These are phyloP conservation scores for Lampris incognitus DNA, from an alignment of 2,113 vertebrate species.

Conservation along the genomic window DNA sequence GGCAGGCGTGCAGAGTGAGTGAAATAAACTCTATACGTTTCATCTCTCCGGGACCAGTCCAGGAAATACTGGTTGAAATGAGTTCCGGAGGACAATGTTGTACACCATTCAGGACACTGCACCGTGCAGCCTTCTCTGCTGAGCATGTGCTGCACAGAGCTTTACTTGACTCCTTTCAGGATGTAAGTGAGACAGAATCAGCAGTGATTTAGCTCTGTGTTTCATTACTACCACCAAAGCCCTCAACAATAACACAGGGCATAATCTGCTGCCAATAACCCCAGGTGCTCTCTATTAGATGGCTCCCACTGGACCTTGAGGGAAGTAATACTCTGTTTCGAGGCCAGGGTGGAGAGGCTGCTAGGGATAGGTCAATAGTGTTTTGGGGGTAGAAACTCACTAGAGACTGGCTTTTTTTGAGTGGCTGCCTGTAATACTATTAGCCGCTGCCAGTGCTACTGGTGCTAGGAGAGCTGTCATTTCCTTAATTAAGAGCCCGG, in stretches of 20 bases:
- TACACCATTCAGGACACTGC: slow-evolving; percentile 11
- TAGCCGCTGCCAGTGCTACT: slow-evolving; percentile 50
- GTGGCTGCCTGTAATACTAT: slow-evolving; percentile 72
- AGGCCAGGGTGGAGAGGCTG: slow-evolving; percentile 64
- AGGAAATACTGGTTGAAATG: neutral
- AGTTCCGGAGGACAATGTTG: slow-evolving; percentile 24
- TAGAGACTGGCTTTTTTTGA: slow-evolving; percentile 65
- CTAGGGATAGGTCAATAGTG: slow-evolving; percentile 67
- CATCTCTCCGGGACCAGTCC: no score
- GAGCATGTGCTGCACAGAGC: slow-evolving; percentile 40
- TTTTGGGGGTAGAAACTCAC: slow-evolving; percentile 68
- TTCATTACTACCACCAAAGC: slow-evolving; percentile 74
- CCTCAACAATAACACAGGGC: slow-evolving; percentile 77
- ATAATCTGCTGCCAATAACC: slow-evolving; percentile 79
- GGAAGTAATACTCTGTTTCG: slow-evolving; percentile 75
- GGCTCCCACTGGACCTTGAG: slow-evolving; percentile 69
- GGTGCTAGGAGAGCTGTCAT: slow-evolving; percentile 69
- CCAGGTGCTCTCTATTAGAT: slow-evolving; percentile 77
- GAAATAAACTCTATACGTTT: neutral
- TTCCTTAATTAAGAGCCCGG: slow-evolving; percentile 78
- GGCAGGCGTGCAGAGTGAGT: slow-evolving; percentile 25
- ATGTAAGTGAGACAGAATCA: slow-evolving; percentile 62
- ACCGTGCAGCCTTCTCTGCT: slow-evolving; percentile 15
- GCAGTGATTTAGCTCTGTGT: slow-evolving; percentile 69
- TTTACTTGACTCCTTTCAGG: slow-evolving; percentile 67